These are phyloP conservation scores for Nixonia krombeini DNA, from an alignment of 1,140 invertebrate species.

Conservation along the genomic window DNA sequence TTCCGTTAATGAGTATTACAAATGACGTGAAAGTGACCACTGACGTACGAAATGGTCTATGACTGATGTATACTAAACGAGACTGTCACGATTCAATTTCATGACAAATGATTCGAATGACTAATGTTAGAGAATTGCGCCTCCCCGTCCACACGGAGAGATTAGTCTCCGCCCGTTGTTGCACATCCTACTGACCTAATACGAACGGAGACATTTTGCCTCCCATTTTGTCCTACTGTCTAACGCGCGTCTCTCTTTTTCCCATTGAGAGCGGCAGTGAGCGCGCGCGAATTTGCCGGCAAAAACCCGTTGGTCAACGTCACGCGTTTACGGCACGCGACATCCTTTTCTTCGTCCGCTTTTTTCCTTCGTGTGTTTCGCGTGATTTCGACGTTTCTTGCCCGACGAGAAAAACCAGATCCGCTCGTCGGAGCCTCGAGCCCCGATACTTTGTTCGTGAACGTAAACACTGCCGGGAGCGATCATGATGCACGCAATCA, in stretches of 20 bases:
- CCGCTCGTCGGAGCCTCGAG: not conserved
- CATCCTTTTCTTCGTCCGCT: constrained; percentile 26
- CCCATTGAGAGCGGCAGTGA: constrained; percentile 14
- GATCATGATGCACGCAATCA: not conserved
- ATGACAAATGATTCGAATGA: no score
- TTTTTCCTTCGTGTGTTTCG: constrained; percentile 25
- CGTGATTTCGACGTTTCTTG: constrained; percentile 38
- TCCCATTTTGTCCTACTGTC: constrained; percentile 23
- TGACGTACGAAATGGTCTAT: no score
- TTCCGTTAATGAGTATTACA: no score
- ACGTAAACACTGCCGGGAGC: not conserved
- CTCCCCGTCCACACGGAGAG: no score
- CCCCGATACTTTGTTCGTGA: not conserved
- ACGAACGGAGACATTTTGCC: constrained; percentile 30
- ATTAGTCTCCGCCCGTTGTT: no score
- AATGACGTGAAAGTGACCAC: no score
- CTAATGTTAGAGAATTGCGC: no score
- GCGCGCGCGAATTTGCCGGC: constrained; percentile 30
- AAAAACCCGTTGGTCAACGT: constrained; percentile 49
- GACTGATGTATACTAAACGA: no score
- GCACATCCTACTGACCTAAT: constrained; percentile 19
- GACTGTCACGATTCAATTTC: no score
- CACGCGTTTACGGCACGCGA: constrained; percentile 43
- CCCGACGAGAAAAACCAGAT: constrained; percentile 17
- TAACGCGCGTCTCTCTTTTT: constrained; percentile 21